phyloP scores from a whole-genome alignment of 2,797 vertebrate species.

The Mormyrus proboscirostris region DNA sequence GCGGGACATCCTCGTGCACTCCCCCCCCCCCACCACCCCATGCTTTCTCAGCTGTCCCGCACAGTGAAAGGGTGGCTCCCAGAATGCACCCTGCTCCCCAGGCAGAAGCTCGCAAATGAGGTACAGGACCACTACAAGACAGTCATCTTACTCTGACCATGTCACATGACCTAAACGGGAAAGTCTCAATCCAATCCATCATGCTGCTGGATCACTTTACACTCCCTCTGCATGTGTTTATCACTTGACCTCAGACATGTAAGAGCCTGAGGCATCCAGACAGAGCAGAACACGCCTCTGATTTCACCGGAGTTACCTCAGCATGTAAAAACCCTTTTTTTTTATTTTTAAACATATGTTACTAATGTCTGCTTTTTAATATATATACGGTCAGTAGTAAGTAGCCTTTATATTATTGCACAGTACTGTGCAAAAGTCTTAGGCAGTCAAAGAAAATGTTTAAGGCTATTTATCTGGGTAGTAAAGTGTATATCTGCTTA shows the following conservation, averaged over 20 bases:
- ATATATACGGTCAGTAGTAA: neutral
- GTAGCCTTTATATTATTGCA: neutral
- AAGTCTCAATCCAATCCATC: neutral
- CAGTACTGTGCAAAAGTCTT: neutral
- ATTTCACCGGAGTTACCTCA: neutral
- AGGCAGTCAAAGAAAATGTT: neutral
- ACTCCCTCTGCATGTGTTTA: neutral
- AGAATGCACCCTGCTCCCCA: neutral
- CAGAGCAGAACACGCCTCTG: neutral
- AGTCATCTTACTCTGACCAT: constrained; percentile 6
- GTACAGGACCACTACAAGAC: neutral
- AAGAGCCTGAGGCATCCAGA: neutral
- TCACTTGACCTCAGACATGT: neutral
- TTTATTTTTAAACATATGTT: neutral
- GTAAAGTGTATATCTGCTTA: neutral
- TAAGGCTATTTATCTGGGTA: neutral
- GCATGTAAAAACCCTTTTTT: neutral
- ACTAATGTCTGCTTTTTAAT: neutral
- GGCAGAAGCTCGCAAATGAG: neutral
- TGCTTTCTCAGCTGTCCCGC: constrained; percentile 66
- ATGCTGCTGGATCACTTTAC: neutral
- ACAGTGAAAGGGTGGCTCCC: constrained; percentile 15
- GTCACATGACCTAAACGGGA: neutral
- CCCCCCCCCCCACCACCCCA: constrained; percentile 54
- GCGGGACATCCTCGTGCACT: constrained; percentile 69